These are phyloP conservation scores for Cynoglossus semilaevis DNA, from an alignment of 2,113 vertebrate species.

Conservation along the genomic window DNA sequence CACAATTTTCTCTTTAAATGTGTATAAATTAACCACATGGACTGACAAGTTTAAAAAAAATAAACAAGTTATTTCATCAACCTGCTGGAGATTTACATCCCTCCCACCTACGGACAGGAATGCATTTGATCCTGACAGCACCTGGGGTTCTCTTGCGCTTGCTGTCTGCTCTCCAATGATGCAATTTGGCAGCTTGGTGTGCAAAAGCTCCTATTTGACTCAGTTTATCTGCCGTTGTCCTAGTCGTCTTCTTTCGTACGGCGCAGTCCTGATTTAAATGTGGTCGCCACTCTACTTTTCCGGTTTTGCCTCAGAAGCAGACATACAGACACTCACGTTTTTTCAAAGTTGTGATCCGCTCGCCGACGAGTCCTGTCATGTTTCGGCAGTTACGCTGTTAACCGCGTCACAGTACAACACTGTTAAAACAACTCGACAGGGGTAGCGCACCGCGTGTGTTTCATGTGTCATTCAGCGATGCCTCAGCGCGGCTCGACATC, in stretches of 20 bases:
- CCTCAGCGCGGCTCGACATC: constrained; percentile 32
- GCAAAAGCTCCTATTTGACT: constrained; percentile 20
- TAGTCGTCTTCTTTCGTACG: not conserved
- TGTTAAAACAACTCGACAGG: constrained; percentile 30
- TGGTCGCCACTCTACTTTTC: not conserved
- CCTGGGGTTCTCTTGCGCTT: constrained; percentile 11
- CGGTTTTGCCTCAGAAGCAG: not conserved
- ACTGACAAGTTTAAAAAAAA: not conserved
- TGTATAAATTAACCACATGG: no score
- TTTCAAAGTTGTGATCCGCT: constrained; percentile 27
- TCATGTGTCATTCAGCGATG: constrained; percentile 24
- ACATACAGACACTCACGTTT: constrained; percentile 20
- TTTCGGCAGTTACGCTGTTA: constrained; percentile 11
- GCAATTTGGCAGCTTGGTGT: constrained; percentile 23
- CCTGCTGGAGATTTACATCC: not conserved
- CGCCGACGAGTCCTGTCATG: constrained; percentile 29
- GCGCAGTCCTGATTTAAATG: not conserved
- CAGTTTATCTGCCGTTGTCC: not conserved
- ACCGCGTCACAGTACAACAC: constrained; percentile 25
- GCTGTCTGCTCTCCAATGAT: constrained; percentile 12
- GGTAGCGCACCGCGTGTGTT: constrained; percentile 31
- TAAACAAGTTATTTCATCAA: constrained; percentile 13
- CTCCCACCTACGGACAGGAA: constrained; percentile 9
- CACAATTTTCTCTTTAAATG: no score
- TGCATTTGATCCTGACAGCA: constrained; percentile 22